Base-by-base conservation (phyloP, 2,113 vertebrate species). In the Arvicanthis niloticus region DNA sequence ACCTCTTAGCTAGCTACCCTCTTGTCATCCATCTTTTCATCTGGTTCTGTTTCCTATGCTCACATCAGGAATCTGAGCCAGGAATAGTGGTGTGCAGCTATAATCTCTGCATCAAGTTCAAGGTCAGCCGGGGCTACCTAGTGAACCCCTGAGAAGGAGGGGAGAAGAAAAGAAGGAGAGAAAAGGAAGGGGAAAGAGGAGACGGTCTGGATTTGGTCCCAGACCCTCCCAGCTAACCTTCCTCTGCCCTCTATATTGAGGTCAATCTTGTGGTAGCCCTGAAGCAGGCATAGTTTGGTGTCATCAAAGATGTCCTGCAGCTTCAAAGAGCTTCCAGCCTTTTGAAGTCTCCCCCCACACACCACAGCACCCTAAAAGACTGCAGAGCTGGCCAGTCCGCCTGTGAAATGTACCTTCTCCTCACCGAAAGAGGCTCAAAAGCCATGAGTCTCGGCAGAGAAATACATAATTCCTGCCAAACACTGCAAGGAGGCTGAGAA, bases 311-410 rank as follows among this genome's bases (percentile, higher is more conserved):
- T 15, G 10, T 58, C 48, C 89, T 16, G 17, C 0, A 1, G 26
- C 9, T 15, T 31, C 56, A 31, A 42, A 84, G 81, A 85, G 53
- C 22, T 58, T n/a, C 4, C 51, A 48, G 42, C 67, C 12, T 93
- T 51, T 65, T 42, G 1, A 21, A 11, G 0, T 82, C 48, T 88
- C 13, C 15, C n/a, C 31, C 67, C 12, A 31, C 4, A 34, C 67
- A 0, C 2, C 10, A 60, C 31, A 53, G 60, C 84, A 5, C 3
- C 81, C 67, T 10, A 11, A 76, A 40, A 94, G 82, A 34, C 31
- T 2, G 5, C 5, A 19, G 72, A 9, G 40, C 2, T 0, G 62
- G 29, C 29, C 21, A 17, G 26, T 7, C 73, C 8, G 1, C 60
- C 89, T 68, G n/a, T 16, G 53, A 45, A 76, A 21, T 12, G 15